Evolutionary conservation across 1,140 invertebrate species (phyloP), one percentile per base, ranked within the genome.

Genomic region (Danaus plexippus): DNA sequence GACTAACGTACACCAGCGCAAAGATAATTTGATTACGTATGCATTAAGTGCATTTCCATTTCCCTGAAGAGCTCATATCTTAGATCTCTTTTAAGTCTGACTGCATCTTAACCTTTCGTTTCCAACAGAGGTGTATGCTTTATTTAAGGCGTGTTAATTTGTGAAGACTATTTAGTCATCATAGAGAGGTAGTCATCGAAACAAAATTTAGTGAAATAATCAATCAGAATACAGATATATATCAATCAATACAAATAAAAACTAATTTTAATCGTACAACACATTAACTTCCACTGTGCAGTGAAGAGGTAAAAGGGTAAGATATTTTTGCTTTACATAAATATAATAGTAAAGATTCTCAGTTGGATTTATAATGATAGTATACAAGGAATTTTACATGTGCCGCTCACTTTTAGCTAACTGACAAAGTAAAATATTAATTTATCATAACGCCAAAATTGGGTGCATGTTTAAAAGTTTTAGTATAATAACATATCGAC

Each of bases 21-120:
- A 57, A 68, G 71, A 77, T 81, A 82, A 82, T 84, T 77, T 79
- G 74, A 85, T 85, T 85, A 85, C 72, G 80, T 82, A 85, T 85
- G 79, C 77, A 82, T 82, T 80, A 85, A 80, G 73, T 81, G 80
- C 78, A 84, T 81, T 77, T 75, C 70, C 75, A 81, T 84, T 78
- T 75, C 76, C 77, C 67, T 53, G 62, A 58, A 63, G 66, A 53
- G 65, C 57, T 59, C 47, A 57, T 57, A 70, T 71, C 69, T 65
- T 65, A 66, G 71, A 77, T 75, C 64, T 75, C 76, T 80, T 80
- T 83, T 72, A 72, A 68, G 77, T 69, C 65, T 64, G 55, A 54
- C 66, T 58, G 66, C 67, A 56, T 64, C 63, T 72, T 72, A 72
- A 69, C 69, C 69, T 43, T 47, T 47, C 18, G 47, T 15, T 43